Evolutionary conservation across 2,797 vertebrate species (phyloP), one percentile per base, ranked within the genome.

Genomic region (Rhodeus uyekii): DNA sequence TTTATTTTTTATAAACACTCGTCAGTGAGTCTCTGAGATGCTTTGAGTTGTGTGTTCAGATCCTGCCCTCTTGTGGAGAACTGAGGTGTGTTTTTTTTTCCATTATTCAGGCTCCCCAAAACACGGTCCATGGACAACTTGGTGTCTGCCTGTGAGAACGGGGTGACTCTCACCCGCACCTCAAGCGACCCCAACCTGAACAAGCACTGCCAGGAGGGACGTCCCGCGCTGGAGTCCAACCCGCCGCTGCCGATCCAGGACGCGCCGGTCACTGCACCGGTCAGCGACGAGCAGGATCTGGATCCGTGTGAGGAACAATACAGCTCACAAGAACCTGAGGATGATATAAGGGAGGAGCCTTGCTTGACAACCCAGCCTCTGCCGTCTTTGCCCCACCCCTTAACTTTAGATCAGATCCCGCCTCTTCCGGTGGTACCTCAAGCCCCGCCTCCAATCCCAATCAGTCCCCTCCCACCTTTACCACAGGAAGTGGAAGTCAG

Each of bases 131-230:
- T 99, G 97, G 98, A 99, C 85, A 97, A 99, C 91, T 92, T 99
- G 82, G 92, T 98, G 84, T 97, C 97, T 32, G 95, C 96, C 16
- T 96, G 96, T 71, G 98, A 99, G 84, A 98, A 96, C 81, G 96
- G 95, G 78, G 92, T 96, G 76, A 92, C 96, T 0, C 91, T 99
- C 86, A 97, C 96, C 0, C 97, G 98, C 46, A 99, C 97, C 0
- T 99, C 98, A 53, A 99, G 98, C n/a, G 98, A 99, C 87, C 98
- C 98, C 13, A 99, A 99, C 91, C 94, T 99, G 86, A 99, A 99
- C 86, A 97, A 99, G 92, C 98, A 98, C 92, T 98, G 96, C 92
- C 96, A 95, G 90, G 97, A 98, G 61, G 95, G 91, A 74, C 95
- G 96, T 67, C 88, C 90, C 5, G 87, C 92, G 58, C 89, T 95